Conservation (phyloP, 2,797 vertebrate species). For the Limosa lapponica region DNA sequence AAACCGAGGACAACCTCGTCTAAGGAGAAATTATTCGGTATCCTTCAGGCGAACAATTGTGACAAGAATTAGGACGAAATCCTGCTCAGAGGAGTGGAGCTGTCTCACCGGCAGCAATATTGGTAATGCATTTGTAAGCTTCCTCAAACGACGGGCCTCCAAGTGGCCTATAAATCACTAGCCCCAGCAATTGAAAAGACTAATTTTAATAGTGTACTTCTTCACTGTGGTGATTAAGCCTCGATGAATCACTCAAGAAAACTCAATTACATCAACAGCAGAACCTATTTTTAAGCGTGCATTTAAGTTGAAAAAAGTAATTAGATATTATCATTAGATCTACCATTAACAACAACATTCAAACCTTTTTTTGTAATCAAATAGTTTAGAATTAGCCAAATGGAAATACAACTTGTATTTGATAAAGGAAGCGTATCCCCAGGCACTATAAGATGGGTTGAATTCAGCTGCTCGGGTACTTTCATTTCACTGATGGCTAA, state of each 20-base stretch:
- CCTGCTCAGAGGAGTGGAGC: neutral
- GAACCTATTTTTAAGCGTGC: constrained; percentile 44
- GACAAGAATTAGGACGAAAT: constrained; percentile 53
- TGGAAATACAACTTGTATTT: neutral
- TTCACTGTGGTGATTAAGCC: constrained; percentile 20
- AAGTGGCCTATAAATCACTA: constrained; percentile 49
- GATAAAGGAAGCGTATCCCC: neutral
- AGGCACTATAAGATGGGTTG: neutral
- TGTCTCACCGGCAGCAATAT: constrained; percentile 21
- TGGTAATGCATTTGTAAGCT: neutral
- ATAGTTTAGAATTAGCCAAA: constrained; percentile 33
- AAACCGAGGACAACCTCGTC: neutral
- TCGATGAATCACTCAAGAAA: constrained; percentile 67
- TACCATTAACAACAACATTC: constrained; percentile 29
- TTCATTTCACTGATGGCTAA: neutral
- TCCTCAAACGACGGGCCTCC: constrained; percentile 49
- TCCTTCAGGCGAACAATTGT: constrained; percentile 41
- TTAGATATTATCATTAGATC: constrained; percentile 62
- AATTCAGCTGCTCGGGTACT: neutral
- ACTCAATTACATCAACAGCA: constrained; percentile 55
- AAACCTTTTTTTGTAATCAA: constrained; percentile 3
- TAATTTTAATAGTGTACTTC: constrained; percentile 52
- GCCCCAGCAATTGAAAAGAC: constrained; percentile 49
- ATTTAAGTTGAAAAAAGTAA: constrained; percentile 54
- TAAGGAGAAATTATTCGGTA: constrained; percentile 27